Conservation (phyloP, 2,888 invertebrate species). For the Doris montereyensis region DNA sequence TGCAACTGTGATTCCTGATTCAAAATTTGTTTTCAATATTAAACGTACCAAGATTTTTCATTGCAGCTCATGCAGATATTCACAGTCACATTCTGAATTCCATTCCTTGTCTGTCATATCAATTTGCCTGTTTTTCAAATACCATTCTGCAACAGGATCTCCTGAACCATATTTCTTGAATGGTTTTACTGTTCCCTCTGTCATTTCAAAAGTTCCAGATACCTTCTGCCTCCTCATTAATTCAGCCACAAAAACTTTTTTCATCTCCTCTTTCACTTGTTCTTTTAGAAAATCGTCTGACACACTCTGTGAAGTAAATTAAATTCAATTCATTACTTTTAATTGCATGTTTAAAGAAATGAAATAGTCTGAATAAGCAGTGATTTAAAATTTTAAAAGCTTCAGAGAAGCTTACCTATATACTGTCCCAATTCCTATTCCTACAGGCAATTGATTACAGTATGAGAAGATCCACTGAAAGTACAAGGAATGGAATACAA, state of each 20-base stretch:
- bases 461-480: background rate
- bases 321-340: background rate
- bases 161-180: conserved; percentile 52
- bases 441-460: background rate
- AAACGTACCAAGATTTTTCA: conserved; percentile 68
- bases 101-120: conserved; percentile 53
- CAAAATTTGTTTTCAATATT: background rate
- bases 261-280: conserved; percentile 54
- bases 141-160: conserved; percentile 59
- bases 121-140: conserved; percentile 42
- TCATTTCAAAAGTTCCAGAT: conserved; percentile 67
- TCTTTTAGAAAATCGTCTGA: conserved; percentile 41
- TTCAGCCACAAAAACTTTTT: conserved; percentile 59
- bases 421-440: background rate
- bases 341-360: background rate
- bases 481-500: background rate
- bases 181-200: conserved; percentile 61
- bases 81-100: conserved; percentile 62
- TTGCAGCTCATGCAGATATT: conserved; percentile 61
- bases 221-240: conserved; percentile 58
- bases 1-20: too few species aligned
- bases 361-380: too few species aligned
- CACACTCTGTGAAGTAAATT: conserved; percentile 24
- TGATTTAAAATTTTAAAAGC: too few species aligned
- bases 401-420: background rate